Conservation (phyloP, 2,888 invertebrate species). For the Sturmia bella region DNA sequence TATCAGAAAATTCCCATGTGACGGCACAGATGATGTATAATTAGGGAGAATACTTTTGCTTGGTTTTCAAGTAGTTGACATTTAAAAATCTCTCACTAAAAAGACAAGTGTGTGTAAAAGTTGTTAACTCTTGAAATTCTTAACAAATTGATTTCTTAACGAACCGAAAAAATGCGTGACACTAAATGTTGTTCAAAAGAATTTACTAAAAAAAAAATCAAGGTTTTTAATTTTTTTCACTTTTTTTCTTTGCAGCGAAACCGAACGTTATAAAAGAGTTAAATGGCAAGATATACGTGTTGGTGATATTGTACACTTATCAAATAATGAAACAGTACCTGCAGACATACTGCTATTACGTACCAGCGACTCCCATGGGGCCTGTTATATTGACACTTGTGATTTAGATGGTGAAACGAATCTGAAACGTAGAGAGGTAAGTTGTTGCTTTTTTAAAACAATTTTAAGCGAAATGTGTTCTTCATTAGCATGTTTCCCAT, state of each 20-base stretch:
- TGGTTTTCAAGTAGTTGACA: conserved; percentile 23
- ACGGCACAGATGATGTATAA: conserved; percentile 33
- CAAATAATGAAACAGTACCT: conserved; percentile 97
- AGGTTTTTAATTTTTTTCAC: background rate
- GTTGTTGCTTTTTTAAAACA: conserved; percentile 34
- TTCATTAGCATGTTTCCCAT: conserved; percentile 35
- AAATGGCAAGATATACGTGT: conserved; percentile 95
- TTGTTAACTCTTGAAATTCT: conserved; percentile 33
- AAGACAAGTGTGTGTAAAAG: conserved; percentile 41
- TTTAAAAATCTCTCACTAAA: background rate
- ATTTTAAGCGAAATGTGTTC: conserved; percentile 30
- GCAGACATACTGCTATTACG: conserved; percentile 95
- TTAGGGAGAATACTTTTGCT: conserved; percentile 49
- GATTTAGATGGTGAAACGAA: conserved; percentile 98
- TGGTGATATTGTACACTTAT: conserved; percentile 96
- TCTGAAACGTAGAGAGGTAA: conserved; percentile 93
- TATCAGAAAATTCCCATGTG: conserved; percentile 58
- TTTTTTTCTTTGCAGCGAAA: conserved; percentile 84
- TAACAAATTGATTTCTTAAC: conserved; percentile 19
- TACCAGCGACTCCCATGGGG: conserved; percentile 93
- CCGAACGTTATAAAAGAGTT: conserved; percentile 90
- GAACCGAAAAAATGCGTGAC: background rate
- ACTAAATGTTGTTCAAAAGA: background rate
- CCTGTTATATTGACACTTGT: conserved; percentile 97
- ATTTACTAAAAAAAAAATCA: no score